Evolutionary conservation across 2,888 invertebrate species (phyloP), one percentile per base, ranked within the genome.

Genomic region (Doris montereyensis): DNA sequence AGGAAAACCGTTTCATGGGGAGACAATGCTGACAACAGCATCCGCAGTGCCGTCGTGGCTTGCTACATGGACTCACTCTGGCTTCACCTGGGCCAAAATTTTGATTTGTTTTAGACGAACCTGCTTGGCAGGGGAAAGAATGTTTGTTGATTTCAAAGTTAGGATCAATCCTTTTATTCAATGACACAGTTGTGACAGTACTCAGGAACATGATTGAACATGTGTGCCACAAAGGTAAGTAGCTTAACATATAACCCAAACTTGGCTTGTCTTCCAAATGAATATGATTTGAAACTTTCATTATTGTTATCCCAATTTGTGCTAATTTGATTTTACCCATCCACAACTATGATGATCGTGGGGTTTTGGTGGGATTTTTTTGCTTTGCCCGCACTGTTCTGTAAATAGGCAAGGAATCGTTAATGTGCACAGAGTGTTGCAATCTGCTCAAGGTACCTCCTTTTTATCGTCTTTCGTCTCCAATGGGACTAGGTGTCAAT

Each of bases 1-100:
- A 83, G 88, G 13, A 90, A 90, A 77, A 87, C 89, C 35, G 91
- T 91, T 21, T 89, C 90, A 2, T 91, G 91, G 91, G 89, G 90
- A 2, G 91, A 91, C 79, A 87, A 89, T 52, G 89, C 86, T 10
- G 88, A 90, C 74, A 85, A 85, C 35, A 86, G 88, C 10, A 87
- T 89, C 28, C 86, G 87, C 32, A 83, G 85, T 62, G 88, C 89
- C 78, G 85, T 90, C 21, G 83, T 85, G 30, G 81, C 85, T 32
- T 85, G 85, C 68, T 90, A 90, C 84, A 85, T 90, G 85, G 88
- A 89, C 67, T 82, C 85, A 57, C 82, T 90, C 79, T 90, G 90
- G 90, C 85, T 85, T 75, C 85, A 86, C 77, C 88, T 89, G 80
- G 89, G 88, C 17, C 83, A 83, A 28, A 86, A 88, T 76, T 81